Evolutionary conservation across 2,797 vertebrate species (phyloP), one percentile per base, ranked within the genome.

Genomic region (Clamator glandarius): DNA sequence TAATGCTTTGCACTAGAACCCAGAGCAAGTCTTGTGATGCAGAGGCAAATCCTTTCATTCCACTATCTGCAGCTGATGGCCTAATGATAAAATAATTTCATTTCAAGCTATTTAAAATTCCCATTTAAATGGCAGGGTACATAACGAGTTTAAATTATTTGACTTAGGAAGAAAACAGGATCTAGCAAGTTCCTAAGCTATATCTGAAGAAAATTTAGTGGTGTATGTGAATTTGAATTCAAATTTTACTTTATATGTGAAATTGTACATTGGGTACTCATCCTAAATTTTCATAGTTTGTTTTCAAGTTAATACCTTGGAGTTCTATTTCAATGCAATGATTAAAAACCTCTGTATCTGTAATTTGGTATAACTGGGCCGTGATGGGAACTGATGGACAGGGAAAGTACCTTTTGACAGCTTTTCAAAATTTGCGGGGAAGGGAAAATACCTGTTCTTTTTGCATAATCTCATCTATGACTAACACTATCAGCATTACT

Each of bases 1-100:
- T 41, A 87, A 89, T 87, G 64, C 54, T 90, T 86, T 88, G 48
- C 77, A 66, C 28, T 35, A 42, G 68, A 91, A 73, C 69, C 42
- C 48, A 66, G 42, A 66, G 62, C 54, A 93, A 83, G 39, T 85
- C 66, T 81, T 85, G 61, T 68, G 51, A 62, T 75, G 23, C 42
- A 64, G 76, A 68, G 61, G n/a, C 24, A 90, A 78, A 95, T 83
- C 42, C 61, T 93, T 93, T 91, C 61, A 54, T 92, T 87, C 62
- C 59, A 35, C 61, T 83, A 31, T 62, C 41, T 72, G 75, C 33
- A 87, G 72, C 7, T 19, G 7, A 48, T 77, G 79, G 42, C 68
- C 26, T 83, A 64, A 85, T 68, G 57, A 79, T 80, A 19, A 93
- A 74, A 39, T 87, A 28, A 42, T 93, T 95, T 79, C 1, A 2